These are phyloP conservation scores for Anabacerthia variegaticeps DNA, from an alignment of 2,797 vertebrate species.

Conservation along the genomic window DNA sequence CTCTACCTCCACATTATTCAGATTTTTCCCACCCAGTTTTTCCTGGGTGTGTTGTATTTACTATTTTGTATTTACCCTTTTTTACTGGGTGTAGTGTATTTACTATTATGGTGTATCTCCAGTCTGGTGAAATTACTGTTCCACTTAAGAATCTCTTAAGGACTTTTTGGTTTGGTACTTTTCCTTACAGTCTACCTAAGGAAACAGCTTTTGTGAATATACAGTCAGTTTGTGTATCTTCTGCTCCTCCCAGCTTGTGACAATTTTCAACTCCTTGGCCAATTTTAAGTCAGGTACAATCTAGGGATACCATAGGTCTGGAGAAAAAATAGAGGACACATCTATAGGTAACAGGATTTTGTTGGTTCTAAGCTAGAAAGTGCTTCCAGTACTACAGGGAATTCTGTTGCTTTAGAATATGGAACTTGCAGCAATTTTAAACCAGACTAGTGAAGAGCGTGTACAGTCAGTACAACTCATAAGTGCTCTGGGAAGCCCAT, in stretches of 20 bases:
- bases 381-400: background rate
- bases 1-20: background rate
- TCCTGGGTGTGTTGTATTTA: background rate
- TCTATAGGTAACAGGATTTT: background rate
- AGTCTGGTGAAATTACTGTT: background rate
- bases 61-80: background rate
- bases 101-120: background rate
- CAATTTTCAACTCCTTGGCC: background rate
- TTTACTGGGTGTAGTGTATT: background rate
- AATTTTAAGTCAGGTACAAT: background rate
- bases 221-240: background rate
- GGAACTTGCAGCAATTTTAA: background rate
- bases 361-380: background rate
- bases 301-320: background rate
- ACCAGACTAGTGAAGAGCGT: background rate
- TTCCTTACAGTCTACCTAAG: background rate
- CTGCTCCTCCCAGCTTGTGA: background rate
- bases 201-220: background rate
- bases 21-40: background rate
- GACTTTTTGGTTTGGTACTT: background rate
- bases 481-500: background rate
- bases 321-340: background rate
- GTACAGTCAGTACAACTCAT: background rate
- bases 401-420: background rate
- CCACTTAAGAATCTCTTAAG: background rate